Percentiles rank a stretch among this genome's conserved stretches.
Conservation (phyloP, 2,113 vertebrate genomes). For the Bubo bubo region DNA sequence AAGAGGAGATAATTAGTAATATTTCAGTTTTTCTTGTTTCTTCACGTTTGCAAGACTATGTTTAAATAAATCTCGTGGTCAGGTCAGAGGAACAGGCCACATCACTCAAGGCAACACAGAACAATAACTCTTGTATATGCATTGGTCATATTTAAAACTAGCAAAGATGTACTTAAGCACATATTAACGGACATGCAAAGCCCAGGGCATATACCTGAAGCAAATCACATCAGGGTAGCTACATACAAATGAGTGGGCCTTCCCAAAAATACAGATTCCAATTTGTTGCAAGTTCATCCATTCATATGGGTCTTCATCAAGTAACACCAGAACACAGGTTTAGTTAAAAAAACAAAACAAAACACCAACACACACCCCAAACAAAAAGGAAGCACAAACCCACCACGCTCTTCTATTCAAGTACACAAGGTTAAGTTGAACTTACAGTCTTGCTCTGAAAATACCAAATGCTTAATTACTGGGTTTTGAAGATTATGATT, state of each 20-base stretch:
- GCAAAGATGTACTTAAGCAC: not conserved
- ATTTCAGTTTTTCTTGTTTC: not conserved
- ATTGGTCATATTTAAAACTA: not conserved
- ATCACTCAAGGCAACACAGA: not conserved
- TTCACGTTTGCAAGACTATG: not conserved
- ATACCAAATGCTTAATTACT: not conserved
- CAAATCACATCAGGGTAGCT: not conserved
- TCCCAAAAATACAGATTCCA: not conserved
- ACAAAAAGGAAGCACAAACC: not conserved
- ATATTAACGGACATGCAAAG: not conserved
- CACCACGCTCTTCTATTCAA: not conserved
- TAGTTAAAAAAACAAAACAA: not conserved
- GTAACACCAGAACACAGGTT: not conserved
- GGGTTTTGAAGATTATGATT: not conserved
- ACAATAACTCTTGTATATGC: not conserved
- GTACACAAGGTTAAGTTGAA: not conserved
- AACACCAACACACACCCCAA: not conserved
- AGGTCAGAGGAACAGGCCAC: not conserved
- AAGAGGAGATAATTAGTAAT: constrained; percentile 26
- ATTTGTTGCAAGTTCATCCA: not conserved
- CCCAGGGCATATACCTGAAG: not conserved
- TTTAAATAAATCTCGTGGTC: not conserved
- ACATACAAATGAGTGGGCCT: not conserved
- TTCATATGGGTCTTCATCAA: not conserved
- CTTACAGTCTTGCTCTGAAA: not conserved